Conservation (phyloP, 2,888 invertebrate species). For the Drosophila mettleri region DNA sequence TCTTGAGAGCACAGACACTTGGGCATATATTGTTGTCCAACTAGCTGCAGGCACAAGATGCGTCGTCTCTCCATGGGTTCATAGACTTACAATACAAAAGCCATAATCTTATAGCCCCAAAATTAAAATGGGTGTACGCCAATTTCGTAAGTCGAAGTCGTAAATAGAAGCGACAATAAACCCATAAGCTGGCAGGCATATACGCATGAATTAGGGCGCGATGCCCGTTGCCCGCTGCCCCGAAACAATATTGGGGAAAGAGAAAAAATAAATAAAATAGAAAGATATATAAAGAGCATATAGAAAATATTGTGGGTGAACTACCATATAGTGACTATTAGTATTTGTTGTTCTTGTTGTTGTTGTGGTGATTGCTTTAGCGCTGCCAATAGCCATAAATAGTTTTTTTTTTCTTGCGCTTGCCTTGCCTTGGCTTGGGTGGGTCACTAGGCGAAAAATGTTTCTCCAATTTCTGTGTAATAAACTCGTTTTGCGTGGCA, state of each 20-base stretch:
- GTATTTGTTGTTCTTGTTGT: conserved; percentile 30
- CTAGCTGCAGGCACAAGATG: conserved; percentile 21
- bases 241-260: conserved; percentile 6
- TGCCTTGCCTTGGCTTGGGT: not conserved
- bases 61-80: conserved; percentile 26
- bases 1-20: not conserved
- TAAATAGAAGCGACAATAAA: conserved; percentile 75
- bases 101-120: conserved; percentile 73
- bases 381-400: conserved; percentile 75
- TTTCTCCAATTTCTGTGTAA: conserved; percentile 68
- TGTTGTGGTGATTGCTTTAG: conserved; percentile 67
- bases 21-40: conserved; percentile 5
- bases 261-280: not conserved
- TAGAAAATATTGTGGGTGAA: conserved; percentile 48
- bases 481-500: conserved; percentile 74
- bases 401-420: conserved; percentile 58
- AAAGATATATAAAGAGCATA: conserved; percentile 42
- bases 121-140: conserved; percentile 77
- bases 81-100: conserved; percentile 49
- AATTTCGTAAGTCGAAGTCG: conserved; percentile 72
- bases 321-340: conserved; percentile 53
- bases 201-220: conserved; percentile 55
- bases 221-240: conserved; percentile 12
- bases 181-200: conserved; percentile 73
- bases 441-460: conserved; percentile 49